A percentile compares a stretch with the other conserved stretches of the same genome.
Conservation (phyloP, 2,797 vertebrate genomes). For the Myotis daubentonii region DNA sequence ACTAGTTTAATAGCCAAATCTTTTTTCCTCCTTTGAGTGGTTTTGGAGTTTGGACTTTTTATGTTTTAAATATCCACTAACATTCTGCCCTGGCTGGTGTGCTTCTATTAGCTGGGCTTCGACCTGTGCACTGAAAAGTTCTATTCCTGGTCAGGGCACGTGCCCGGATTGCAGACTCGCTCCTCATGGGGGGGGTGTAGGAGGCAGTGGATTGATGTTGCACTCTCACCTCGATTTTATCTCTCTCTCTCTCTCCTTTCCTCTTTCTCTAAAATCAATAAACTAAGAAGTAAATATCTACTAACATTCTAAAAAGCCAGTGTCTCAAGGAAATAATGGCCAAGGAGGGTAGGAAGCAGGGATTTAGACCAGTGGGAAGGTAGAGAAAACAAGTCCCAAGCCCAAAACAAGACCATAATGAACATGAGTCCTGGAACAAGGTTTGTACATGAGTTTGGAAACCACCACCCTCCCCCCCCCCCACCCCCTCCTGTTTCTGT, state of each 20-base stretch:
- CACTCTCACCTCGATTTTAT: not conserved
- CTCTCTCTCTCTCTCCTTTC: not conserved
- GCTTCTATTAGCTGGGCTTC: not conserved
- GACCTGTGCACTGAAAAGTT: not conserved
- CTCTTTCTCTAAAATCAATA: not conserved
- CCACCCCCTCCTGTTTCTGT: not conserved
- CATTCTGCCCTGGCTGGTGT: not conserved
- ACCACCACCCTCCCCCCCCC: not conserved
- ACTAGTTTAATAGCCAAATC: not conserved
- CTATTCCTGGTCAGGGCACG: not conserved
- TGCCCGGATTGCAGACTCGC: not conserved
- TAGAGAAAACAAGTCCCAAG: not conserved
- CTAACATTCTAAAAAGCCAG: constrained; percentile 5
- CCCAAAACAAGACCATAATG: not conserved
- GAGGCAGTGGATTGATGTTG: not conserved
- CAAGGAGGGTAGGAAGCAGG: not conserved
- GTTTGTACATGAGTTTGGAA: not conserved
- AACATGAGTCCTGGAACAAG: not conserved
- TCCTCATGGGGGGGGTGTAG: not conserved
- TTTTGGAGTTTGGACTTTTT: not conserved
- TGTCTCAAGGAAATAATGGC: not conserved
- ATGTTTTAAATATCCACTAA: constrained; percentile 1
- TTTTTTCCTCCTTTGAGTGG: not conserved
- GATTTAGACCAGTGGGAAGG: not conserved
- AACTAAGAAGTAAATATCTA: not conserved